These are phyloP conservation scores for Bucorvus abyssinicus DNA, from an alignment of 2,797 vertebrate species.

Conservation along the genomic window DNA sequence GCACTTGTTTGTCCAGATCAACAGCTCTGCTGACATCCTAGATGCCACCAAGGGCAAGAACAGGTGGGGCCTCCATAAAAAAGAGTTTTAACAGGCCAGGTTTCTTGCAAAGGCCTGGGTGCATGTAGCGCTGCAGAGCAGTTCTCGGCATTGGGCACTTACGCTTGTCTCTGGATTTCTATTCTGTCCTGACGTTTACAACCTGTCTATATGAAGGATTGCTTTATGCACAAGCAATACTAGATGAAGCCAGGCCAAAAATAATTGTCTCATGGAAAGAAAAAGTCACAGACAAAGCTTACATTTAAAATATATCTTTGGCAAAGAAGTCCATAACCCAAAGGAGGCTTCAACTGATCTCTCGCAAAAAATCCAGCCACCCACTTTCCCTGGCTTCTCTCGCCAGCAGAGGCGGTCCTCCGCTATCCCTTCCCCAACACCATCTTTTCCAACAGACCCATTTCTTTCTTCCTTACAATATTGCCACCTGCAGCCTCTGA, in stretches of 20 bases:
- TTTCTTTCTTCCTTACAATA: background rate
- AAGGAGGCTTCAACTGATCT: background rate
- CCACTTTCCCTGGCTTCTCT: background rate
- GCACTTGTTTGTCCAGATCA: background rate
- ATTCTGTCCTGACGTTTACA: background rate
- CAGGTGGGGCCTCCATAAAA: background rate
- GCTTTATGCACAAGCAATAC: background rate
- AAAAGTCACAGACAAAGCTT: background rate
- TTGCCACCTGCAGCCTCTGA: background rate
- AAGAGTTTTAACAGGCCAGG: background rate
- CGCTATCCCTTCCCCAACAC: background rate
- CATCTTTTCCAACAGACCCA: background rate
- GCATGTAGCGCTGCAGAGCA: background rate
- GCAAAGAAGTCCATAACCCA: background rate
- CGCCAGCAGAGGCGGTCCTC: background rate
- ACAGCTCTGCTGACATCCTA: background rate
- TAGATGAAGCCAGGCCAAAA: background rate
- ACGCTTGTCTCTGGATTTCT: background rate
- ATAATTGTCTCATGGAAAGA: background rate
- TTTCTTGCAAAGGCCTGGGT: background rate
- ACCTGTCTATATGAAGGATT: background rate
- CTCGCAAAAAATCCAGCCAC: background rate
- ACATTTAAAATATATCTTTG: background rate
- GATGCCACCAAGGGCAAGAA: background rate
- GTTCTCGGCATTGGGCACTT: background rate